Evolutionary conservation across 2,797 vertebrate species (phyloP).

Genomic region (Gobio occitaniae): DNA sequence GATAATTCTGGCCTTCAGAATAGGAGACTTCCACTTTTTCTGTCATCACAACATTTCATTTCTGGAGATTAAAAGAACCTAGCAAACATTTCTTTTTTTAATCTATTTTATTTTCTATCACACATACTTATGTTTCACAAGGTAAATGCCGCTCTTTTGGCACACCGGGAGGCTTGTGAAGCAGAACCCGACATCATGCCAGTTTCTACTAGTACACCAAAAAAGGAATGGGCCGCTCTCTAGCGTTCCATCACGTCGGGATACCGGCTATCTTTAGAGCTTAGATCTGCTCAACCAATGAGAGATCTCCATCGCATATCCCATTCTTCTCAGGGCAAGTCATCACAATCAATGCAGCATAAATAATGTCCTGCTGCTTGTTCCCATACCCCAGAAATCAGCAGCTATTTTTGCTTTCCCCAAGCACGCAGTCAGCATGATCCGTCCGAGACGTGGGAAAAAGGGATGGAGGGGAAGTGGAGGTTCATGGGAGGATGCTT

Average conservation of each 20-base stretch:
- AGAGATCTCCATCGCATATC: slow-evolving; percentile 51
- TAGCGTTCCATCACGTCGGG: slow-evolving; percentile 59
- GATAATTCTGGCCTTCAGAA: slow-evolving; percentile 12
- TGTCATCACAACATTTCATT: slow-evolving; percentile 50
- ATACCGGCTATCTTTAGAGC: slow-evolving; percentile 55
- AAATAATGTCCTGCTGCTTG: slow-evolving; percentile 50
- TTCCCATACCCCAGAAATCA: slow-evolving; percentile 58
- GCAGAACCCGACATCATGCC: slow-evolving; percentile 48
- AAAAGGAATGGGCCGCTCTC: slow-evolving; percentile 65
- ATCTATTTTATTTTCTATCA: slow-evolving; percentile 38
- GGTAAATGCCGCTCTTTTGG: slow-evolving; percentile 40
- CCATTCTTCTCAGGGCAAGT: slow-evolving; percentile 49
- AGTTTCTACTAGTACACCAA: slow-evolving; percentile 61
- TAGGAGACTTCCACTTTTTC: slow-evolving; percentile 31
- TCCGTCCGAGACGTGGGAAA: slow-evolving; percentile 77
- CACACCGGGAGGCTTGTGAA: slow-evolving; percentile 41
- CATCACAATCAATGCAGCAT: slow-evolving; percentile 45
- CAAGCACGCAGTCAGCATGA: slow-evolving; percentile 24
- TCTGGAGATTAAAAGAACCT: slow-evolving; percentile 34
- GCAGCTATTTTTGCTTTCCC: slow-evolving; percentile 57
- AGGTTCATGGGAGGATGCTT: slow-evolving; percentile 73
- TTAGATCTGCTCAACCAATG: slow-evolving; percentile 46
- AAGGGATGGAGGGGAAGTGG: slow-evolving; percentile 74
- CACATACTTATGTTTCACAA: slow-evolving; percentile 37
- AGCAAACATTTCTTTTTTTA: slow-evolving; percentile 11